phyloP scores from a whole-genome alignment of 37 sponge, comb jelly and placozoan genomes.

The Theonella swinhoei region DNA sequence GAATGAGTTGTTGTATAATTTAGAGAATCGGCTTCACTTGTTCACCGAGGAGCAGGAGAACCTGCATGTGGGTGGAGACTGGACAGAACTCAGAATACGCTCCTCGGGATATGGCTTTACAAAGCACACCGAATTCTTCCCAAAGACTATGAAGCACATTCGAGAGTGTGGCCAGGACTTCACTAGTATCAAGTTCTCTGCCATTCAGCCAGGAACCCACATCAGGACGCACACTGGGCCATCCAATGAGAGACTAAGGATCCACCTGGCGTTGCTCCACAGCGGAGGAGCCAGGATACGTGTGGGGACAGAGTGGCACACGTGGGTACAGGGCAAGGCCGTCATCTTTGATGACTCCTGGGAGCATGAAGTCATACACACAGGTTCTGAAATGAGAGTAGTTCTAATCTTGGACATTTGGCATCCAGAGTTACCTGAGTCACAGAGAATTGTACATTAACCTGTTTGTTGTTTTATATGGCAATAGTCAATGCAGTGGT shows the following conservation, averaged over 20 bases:
- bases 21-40: constrained; percentile 47
- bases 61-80: constrained; percentile 88
- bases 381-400: constrained; percentile 61
- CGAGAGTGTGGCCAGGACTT: constrained; percentile 66
- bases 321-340: constrained; percentile 85
- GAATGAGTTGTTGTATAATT: constrained; percentile 59
- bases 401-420: constrained; percentile 91
- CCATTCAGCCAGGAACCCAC: constrained; percentile 87
- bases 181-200: constrained; percentile 89
- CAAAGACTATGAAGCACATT: constrained; percentile 69
- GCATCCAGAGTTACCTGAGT: constrained; percentile 85
- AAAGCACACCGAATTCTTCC: constrained; percentile 60
- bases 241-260: constrained; percentile 84
- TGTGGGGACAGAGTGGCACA: constrained; percentile 81
- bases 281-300: constrained; percentile 84
- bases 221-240: constrained; percentile 92
- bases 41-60: constrained; percentile 90
- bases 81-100: constrained; percentile 85
- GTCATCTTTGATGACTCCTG: constrained; percentile 93
- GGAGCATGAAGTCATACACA: constrained; percentile 89
- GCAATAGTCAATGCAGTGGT: too few species aligned
- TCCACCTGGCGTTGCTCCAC: constrained; percentile 82
- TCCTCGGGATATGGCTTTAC: constrained; percentile 85
- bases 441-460: constrained; percentile 76
- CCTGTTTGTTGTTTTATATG: too few species aligned